Evolutionary conservation across 2,888 invertebrate genomes (phyloP).

Genomic region (Furcula furcula): DNA sequence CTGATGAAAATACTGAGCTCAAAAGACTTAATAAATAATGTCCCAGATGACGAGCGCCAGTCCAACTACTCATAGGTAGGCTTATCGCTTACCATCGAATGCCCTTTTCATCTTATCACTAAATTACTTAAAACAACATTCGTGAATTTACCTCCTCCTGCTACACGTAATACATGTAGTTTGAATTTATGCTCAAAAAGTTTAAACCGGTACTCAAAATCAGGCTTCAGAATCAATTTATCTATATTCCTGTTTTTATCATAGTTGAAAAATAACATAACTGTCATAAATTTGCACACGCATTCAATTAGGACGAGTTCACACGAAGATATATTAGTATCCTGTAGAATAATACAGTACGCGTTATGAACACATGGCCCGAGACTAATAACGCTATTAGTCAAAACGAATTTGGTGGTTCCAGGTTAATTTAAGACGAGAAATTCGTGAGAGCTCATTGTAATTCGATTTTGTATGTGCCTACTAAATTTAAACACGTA

Average conservation of each 20-base stretch:
- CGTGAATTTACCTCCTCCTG: no score
- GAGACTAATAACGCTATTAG: slow-evolving; percentile 48
- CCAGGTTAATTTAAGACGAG: slow-evolving; percentile 33
- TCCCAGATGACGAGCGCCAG: no score
- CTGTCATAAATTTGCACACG: slow-evolving; percentile 18
- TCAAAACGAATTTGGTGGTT: slow-evolving; percentile 44
- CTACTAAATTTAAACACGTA: not conserved
- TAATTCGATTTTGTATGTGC: slow-evolving; percentile 28
- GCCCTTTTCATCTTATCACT: no score
- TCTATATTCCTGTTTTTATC: not conserved
- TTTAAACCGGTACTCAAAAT: no score
- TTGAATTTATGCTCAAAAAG: no score
- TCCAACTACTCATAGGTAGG: no score
- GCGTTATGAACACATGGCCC: slow-evolving; percentile 40
- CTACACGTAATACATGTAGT: no score
- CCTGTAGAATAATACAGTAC: slow-evolving; percentile 36
- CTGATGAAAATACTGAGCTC: no score
- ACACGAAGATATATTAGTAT: slow-evolving; percentile 38
- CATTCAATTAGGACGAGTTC: slow-evolving; percentile 24
- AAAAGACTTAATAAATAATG: no score
- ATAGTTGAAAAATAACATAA: slow-evolving; percentile 6
- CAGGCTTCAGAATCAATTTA: no score
- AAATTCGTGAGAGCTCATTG: slow-evolving; percentile 24
- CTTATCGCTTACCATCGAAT: no score
- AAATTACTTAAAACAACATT: no score